Conservation (phyloP, 2,113 vertebrate species). For the Kobus ellipsiprymnus region DNA sequence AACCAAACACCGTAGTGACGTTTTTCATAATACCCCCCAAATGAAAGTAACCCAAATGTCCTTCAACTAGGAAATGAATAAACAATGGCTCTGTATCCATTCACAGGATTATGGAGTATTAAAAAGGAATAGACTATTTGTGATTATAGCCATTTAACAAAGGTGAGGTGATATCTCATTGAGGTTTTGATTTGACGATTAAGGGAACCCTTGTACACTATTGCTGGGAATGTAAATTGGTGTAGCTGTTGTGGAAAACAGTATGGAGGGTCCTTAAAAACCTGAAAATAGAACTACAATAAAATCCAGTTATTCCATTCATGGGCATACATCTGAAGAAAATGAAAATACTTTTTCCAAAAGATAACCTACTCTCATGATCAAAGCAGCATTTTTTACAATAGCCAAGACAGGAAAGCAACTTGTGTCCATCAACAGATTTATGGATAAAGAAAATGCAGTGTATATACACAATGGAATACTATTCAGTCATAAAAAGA, state of each 20-base stretch:
- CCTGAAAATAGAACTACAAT: neutral
- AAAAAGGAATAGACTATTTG: neutral
- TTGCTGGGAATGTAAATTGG: neutral
- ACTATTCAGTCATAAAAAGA: neutral
- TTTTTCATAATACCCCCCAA: neutral
- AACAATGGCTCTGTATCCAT: fast-evolving
- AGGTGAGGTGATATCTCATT: neutral
- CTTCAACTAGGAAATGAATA: neutral
- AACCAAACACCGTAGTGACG: neutral
- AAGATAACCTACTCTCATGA: neutral
- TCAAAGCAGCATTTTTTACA: neutral
- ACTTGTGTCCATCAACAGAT: neutral
- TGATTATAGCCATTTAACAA: neutral
- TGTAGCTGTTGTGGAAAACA: neutral
- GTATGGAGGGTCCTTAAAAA: neutral
- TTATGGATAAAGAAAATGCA: neutral
- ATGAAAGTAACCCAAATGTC: neutral
- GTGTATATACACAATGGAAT: neutral
- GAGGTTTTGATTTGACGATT: neutral
- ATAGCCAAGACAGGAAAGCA: neutral
- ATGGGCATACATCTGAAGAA: neutral
- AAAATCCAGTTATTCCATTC: neutral
- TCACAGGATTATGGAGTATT: neutral
- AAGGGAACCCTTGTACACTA: neutral
- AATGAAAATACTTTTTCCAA: neutral